Evolutionary conservation across 2,797 vertebrate genomes (phyloP).

Genomic region (Thaleichthys pacificus): DNA sequence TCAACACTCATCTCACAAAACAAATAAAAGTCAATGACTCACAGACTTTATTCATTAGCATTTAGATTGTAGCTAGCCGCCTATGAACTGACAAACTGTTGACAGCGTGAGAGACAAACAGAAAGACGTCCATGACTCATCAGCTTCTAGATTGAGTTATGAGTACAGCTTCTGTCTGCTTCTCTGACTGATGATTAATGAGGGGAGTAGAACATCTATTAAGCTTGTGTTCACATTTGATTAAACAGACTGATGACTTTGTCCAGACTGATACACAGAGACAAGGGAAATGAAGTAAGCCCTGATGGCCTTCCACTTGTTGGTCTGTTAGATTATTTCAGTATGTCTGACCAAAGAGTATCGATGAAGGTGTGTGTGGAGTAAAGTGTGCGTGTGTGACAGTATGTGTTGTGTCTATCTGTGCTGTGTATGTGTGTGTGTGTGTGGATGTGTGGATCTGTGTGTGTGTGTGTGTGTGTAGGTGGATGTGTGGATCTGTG

Average conservation of each 20-base stretch:
- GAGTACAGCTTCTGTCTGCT: too few relatives aligned
- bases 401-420: background rate
- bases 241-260: background rate
- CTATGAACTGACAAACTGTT: background rate
- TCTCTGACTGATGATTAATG: background rate
- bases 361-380: background rate
- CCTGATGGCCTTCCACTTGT: background rate
- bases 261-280: background rate
- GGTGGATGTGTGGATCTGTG: background rate
- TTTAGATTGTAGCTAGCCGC: constrained; percentile 33
- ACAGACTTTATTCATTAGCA: constrained; percentile 27
- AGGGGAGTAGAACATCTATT: background rate
- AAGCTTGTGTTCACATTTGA: background rate
- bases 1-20: too few relatives aligned
- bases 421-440: too few relatives aligned
- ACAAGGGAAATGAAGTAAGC: background rate
- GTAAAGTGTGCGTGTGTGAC: background rate
- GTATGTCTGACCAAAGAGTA: background rate
- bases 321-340: background rate
- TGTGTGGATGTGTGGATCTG: too few relatives aligned
- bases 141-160: background rate
- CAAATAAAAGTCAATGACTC: too few relatives aligned
- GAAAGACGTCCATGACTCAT: background rate
- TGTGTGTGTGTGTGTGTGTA: too few relatives aligned
- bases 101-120: background rate